These are phyloP conservation scores for Cheilosia scutellata DNA, from an alignment of 2,888 invertebrate species.

Conservation along the genomic window DNA sequence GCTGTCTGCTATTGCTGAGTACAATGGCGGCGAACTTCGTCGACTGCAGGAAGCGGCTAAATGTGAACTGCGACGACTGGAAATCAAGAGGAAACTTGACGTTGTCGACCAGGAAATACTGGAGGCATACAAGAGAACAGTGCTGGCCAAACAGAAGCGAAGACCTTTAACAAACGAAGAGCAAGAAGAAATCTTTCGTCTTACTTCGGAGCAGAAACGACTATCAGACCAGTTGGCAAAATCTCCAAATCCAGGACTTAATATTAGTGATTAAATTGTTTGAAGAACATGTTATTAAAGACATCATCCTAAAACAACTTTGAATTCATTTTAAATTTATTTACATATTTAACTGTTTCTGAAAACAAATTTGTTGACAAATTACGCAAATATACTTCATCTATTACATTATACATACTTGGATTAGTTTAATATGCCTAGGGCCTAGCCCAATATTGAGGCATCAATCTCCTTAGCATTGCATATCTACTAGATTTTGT, in stretches of 20 bases:
- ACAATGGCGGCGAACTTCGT: conserved; percentile 91
- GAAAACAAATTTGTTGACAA: too few species aligned
- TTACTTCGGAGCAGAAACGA: conserved; percentile 88
- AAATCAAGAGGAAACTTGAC: conserved; percentile 90
- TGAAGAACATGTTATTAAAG: background rate
- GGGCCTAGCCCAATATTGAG: too few species aligned
- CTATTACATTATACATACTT: too few species aligned
- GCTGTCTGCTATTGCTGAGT: conserved; percentile 90
- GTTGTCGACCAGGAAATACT: conserved; percentile 90
- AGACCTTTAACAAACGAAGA: conserved; percentile 91
- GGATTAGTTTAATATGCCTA: too few species aligned
- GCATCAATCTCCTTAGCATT: too few species aligned
- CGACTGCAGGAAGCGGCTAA: conserved; percentile 89
- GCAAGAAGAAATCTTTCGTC: conserved; percentile 91
- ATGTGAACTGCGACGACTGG: conserved; percentile 91
- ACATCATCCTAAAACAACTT: background rate
- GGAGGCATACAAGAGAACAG: conserved; percentile 93
- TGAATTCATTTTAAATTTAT: conserved; percentile 13
- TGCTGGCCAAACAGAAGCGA: conserved; percentile 92
- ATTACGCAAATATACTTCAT: too few species aligned
- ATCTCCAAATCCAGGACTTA: conserved; percentile 59
- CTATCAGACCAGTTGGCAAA: conserved; percentile 82
- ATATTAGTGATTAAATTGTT: conserved; percentile 28
- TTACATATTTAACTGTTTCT: conserved; percentile 18
- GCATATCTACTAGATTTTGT: too few species aligned